Evolutionary conservation across 2,888 invertebrate genomes (phyloP).

Genomic region (Leptinotarsa rubiginosa): DNA sequence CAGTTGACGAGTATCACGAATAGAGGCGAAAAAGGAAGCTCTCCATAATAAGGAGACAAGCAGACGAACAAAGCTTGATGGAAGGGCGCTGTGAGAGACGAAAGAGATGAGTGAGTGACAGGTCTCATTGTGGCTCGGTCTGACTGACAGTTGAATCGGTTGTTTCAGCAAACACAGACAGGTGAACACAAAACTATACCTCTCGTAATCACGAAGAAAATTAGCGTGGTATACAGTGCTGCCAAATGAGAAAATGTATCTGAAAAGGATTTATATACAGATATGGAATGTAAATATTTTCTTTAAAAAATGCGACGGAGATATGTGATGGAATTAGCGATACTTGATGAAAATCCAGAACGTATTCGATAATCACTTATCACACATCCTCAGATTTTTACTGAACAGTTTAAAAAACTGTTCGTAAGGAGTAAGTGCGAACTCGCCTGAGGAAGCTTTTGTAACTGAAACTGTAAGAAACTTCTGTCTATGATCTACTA

Average conservation of each 20-base stretch:
- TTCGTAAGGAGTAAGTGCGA: neutral
- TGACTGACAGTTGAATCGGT: constrained; percentile 64
- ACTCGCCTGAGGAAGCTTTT: neutral
- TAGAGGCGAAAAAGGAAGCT: constrained; percentile 45
- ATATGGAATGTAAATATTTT: too few relatives aligned
- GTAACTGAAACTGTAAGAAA: too few relatives aligned
- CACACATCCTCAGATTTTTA: too few relatives aligned
- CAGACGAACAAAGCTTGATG: constrained; percentile 57
- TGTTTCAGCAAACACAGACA: constrained; percentile 58
- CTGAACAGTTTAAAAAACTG: too few relatives aligned
- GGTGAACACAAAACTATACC: constrained; percentile 53
- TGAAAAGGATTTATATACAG: neutral
- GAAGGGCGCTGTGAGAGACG: constrained; percentile 49
- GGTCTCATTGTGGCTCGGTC: constrained; percentile 61
- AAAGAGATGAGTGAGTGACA: constrained; percentile 61
- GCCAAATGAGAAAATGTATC: neutral
- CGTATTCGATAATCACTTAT: neutral
- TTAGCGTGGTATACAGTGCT: constrained; percentile 40
- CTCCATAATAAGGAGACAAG: constrained; percentile 59
- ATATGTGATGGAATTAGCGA: too few relatives aligned
- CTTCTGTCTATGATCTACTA: too few relatives aligned
- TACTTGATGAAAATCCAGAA: too few relatives aligned
- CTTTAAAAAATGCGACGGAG: too few relatives aligned
- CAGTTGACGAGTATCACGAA: constrained; percentile 34
- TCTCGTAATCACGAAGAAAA: constrained; percentile 49